Conservation (phyloP, 2,888 invertebrate genomes). For the Meganola albula region DNA sequence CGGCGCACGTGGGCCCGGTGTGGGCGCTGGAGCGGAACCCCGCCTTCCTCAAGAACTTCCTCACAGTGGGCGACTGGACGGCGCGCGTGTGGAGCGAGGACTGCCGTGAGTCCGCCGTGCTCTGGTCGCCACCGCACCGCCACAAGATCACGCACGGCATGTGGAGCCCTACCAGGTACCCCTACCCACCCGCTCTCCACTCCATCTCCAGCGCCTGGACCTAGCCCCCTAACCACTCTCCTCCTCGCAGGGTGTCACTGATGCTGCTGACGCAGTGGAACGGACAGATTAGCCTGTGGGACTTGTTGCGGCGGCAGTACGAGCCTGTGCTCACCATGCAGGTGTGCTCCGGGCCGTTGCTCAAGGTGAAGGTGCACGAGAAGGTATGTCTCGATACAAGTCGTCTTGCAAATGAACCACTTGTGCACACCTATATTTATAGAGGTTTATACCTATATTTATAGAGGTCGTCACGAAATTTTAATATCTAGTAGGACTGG, state of each 20-base stretch:
- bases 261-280: constrained; percentile 87
- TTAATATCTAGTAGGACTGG: no score
- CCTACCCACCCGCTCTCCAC: no score
- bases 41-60: constrained; percentile 93
- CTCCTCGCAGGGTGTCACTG: constrained; percentile 87
- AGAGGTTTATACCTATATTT: no score
- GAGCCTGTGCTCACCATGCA: constrained; percentile 82
- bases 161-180: constrained; percentile 90
- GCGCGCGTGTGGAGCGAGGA: constrained; percentile 96
- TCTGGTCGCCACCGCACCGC: constrained; percentile 87
- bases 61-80: constrained; percentile 95
- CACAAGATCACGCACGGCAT: constrained; percentile 84
- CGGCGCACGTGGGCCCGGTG: constrained; percentile 89
- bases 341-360: constrained; percentile 65
- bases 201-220: no score
- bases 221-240: no score
- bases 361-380: constrained; percentile 60
- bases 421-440: no score
- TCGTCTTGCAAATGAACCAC: no score
- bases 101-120: constrained; percentile 91
- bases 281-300: constrained; percentile 91
- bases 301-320: constrained; percentile 88
- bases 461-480: no score
- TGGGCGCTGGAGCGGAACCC: constrained; percentile 92
- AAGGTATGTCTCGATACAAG: constrained; percentile 34